These are phyloP conservation scores for Miniopterus natalensis DNA, from an alignment of 2,113 vertebrate species.

Conservation along the genomic window DNA sequence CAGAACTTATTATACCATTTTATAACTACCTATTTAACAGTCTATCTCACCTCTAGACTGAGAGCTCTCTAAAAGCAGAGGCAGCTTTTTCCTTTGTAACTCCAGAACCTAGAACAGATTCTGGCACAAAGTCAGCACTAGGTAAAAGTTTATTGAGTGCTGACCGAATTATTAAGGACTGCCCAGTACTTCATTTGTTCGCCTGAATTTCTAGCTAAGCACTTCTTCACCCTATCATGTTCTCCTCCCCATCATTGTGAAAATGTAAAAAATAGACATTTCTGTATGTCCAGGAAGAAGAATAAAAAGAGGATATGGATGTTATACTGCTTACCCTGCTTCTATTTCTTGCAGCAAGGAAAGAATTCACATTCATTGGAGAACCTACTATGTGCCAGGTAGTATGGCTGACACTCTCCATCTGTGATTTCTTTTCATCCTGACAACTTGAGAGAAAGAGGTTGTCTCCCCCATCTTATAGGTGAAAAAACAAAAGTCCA, in stretches of 20 bases:
- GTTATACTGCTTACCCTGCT: not conserved
- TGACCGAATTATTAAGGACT: conserved; percentile 16
- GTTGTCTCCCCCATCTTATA: not conserved
- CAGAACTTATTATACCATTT: not conserved
- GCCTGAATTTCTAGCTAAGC: not conserved
- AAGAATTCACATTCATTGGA: not conserved
- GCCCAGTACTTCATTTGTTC: not conserved
- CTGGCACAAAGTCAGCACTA: not conserved
- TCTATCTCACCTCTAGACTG: not conserved
- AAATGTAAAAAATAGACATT: not conserved
- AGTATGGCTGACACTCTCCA: not conserved
- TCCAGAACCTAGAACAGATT: conserved; percentile 37
- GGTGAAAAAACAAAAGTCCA: conserved; percentile 39
- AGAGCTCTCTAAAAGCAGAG: not conserved
- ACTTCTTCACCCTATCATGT: not conserved
- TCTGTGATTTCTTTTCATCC: not conserved
- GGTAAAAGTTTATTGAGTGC: not conserved
- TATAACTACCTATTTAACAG: not conserved
- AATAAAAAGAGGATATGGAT: not conserved
- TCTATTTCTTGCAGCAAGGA: not conserved
- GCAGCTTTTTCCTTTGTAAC: conserved; percentile 8
- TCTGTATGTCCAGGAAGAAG: not conserved
- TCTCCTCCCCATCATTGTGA: not conserved
- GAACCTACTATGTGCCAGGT: not conserved
- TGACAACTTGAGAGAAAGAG: conserved; percentile 3